Conservation (phyloP, 2,888 invertebrate genomes). For the Zhuqinia jingwanae region DNA sequence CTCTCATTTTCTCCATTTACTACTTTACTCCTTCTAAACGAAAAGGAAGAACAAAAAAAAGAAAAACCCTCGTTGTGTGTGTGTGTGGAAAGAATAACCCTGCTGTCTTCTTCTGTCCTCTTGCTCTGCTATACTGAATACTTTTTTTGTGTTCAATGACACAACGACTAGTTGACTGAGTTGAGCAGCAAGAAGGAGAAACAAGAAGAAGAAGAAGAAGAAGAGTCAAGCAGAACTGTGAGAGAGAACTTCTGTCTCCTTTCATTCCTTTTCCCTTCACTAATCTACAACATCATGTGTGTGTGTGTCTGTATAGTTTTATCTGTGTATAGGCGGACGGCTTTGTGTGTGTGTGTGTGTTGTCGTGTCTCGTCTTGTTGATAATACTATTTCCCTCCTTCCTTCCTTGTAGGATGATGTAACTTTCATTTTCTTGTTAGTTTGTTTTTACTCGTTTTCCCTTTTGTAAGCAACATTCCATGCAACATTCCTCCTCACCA, state of each 20-base stretch:
- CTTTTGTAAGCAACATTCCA: neutral
- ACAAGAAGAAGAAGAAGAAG: slow-evolving; percentile 3
- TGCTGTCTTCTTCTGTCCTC: no score
- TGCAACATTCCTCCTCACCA: slow-evolving; percentile 12
- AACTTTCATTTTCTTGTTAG: slow-evolving; percentile 11
- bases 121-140: neutral
- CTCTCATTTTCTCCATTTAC: neutral
- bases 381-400: slow-evolving; percentile 27
- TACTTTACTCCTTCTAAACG: neutral
- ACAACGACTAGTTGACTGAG: slow-evolving; percentile 24
- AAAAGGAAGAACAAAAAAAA: slow-evolving; percentile 16
- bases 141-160: slow-evolving; percentile 18
- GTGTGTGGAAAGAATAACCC: no score
- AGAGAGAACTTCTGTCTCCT: slow-evolving; percentile 51
- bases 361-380: slow-evolving; percentile 22
- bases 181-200: slow-evolving; percentile 21
- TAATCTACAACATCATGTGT: slow-evolving; percentile 48
- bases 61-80: no score
- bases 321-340: neutral
- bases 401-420: slow-evolving; percentile 16
- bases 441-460: neutral
- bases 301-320: neutral
- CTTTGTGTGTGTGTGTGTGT: slow-evolving; percentile 27
- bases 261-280: slow-evolving; percentile 29
- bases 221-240: slow-evolving; percentile 9